These are phyloP conservation scores for Glyphotaelius pellucidus DNA, from an alignment of 2,888 invertebrate genomes.

Conservation along the genomic window DNA sequence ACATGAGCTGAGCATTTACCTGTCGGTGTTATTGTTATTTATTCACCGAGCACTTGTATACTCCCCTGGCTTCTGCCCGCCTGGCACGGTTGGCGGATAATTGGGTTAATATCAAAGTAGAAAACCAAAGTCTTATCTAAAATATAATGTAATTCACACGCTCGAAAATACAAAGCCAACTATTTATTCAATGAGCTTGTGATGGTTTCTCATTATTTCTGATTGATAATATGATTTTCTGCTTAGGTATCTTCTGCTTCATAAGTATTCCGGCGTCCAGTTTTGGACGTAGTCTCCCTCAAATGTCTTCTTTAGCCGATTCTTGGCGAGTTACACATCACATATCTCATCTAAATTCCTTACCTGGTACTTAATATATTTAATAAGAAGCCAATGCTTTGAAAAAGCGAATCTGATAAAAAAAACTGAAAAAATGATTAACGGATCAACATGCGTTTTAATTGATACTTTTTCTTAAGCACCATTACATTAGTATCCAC, in stretches of 20 bases:
- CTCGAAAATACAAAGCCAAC: not conserved
- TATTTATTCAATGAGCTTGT: not conserved
- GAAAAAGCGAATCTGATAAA: too few species aligned
- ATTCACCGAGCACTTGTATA: not conserved
- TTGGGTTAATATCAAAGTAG: slow-evolving; percentile 15
- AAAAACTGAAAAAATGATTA: too few species aligned
- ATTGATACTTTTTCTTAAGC: too few species aligned
- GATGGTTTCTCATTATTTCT: not conserved
- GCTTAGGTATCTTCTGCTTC: not conserved
- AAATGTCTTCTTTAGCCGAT: not conserved
- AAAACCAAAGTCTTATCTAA: slow-evolving; percentile 15
- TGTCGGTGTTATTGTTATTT: not conserved
- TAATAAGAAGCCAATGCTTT: too few species aligned
- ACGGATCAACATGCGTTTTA: too few species aligned
- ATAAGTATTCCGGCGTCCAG: not conserved
- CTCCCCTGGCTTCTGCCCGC: not conserved
- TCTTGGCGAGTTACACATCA: not conserved
- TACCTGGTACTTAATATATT: too few species aligned
- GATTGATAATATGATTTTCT: not conserved
- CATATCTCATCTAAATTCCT: too few species aligned
- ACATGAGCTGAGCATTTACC: not conserved
- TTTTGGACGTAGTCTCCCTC: not conserved
- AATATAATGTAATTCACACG: slow-evolving; percentile 33
- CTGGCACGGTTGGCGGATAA: not conserved
- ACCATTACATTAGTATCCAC: too few species aligned